Percentiles rank a stretch among this genome's conserved stretches.
These are phyloP conservation scores for Hippotragus niger DNA, from an alignment of 2,113 vertebrate species.

Conservation along the genomic window DNA sequence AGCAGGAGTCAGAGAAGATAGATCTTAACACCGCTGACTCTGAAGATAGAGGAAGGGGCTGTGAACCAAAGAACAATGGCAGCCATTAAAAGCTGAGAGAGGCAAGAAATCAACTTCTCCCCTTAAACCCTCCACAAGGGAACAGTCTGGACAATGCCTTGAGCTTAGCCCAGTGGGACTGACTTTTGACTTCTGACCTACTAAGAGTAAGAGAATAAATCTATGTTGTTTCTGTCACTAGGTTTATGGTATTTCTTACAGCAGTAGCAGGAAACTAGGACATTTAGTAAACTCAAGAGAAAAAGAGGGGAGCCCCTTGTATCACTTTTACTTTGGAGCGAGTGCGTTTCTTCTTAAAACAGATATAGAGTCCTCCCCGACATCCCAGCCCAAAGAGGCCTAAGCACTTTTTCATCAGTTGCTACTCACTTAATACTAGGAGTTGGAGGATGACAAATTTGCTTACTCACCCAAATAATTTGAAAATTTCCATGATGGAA, in stretches of 20 bases:
- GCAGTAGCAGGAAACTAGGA: background rate
- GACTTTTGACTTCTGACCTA: background rate
- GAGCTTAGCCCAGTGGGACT: background rate
- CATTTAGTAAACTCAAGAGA: background rate
- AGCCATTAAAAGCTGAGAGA: background rate
- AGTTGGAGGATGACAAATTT: background rate
- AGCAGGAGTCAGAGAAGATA: background rate
- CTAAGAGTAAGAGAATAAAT: background rate
- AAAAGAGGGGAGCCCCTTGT: background rate
- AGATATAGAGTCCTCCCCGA: background rate
- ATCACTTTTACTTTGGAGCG: background rate
- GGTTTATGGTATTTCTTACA: background rate
- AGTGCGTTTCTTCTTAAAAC: background rate
- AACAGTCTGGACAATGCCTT: background rate
- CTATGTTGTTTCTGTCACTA: background rate
- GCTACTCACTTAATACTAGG: background rate
- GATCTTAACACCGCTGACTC: background rate
- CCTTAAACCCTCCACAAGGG: background rate
- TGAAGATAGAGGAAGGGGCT: background rate
- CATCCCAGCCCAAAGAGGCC: background rate
- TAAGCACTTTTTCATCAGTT: background rate
- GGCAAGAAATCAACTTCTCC: background rate
- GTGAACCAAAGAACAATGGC: background rate
- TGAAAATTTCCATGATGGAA: conserved; percentile 5
- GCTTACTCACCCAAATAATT: background rate